Conservation (phyloP, 2,113 vertebrate genomes). For the Hystrix brachyura region DNA sequence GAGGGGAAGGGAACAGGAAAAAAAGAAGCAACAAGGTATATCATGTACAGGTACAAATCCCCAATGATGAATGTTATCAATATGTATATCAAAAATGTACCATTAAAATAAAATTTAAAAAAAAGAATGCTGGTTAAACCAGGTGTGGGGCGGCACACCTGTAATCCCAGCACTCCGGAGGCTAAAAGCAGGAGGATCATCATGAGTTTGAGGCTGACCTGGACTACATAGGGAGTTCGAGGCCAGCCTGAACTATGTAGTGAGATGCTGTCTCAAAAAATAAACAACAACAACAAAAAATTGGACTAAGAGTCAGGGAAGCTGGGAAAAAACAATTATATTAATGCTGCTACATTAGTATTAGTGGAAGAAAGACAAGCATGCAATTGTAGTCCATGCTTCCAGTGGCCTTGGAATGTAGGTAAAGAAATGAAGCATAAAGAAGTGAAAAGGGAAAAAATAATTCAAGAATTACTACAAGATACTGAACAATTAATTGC, state of each 20-base stretch:
- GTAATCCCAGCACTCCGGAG: too few relatives aligned
- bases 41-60: too few relatives aligned
- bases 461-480: constrained; percentile 54
- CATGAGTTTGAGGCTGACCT: not conserved
- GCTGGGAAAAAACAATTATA: constrained; percentile 10
- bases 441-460: constrained; percentile 44
- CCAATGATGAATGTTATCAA: too few relatives aligned
- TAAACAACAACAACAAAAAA: not conserved
- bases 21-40: too few relatives aligned
- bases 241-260: not conserved
- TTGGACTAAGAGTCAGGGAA: constrained; percentile 20
- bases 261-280: not conserved
- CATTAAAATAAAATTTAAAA: too few relatives aligned
- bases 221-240: not conserved
- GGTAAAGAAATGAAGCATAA: constrained; percentile 42
- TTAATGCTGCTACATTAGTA: not conserved
- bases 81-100: too few relatives aligned
- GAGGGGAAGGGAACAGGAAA: too few relatives aligned
- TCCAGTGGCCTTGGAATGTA: constrained; percentile 30
- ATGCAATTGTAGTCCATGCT: not conserved
- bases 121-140: not conserved
- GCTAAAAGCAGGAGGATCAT: not conserved
- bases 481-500: constrained; percentile 9
- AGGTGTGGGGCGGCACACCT: not conserved
- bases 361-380: constrained; percentile 32